These are phyloP conservation scores for Leptoclinus maculatus DNA, from an alignment of 2,797 vertebrate genomes.

Conservation along the genomic window DNA sequence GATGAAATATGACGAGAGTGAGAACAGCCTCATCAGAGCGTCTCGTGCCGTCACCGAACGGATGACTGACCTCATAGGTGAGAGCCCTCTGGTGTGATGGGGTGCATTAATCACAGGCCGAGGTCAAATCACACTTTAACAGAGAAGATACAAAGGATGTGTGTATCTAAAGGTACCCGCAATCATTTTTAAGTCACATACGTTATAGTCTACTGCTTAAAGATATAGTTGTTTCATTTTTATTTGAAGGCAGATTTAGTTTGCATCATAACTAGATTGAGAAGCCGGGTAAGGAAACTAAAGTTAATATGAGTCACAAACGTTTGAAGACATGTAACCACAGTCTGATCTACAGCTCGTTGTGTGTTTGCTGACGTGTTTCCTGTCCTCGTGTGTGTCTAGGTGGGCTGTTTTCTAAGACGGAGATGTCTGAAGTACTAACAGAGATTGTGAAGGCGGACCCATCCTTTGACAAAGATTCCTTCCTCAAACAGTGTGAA, in stretches of 20 bases:
- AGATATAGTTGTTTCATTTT: too few species aligned
- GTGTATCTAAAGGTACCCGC: background rate
- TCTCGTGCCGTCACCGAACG: slow-evolving; percentile 94
- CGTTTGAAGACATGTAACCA: background rate
- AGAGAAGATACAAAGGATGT: background rate
- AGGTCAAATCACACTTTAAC: background rate
- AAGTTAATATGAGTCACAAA: background rate
- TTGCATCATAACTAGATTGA: background rate
- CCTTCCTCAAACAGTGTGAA: slow-evolving; percentile 92
- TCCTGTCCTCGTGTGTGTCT: slow-evolving; percentile 1
- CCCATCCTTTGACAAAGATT: slow-evolving; percentile 94
- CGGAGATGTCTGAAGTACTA: slow-evolving; percentile 96
- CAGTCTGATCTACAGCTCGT: background rate
- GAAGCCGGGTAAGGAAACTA: background rate
- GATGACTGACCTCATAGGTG: slow-evolving; percentile 92
- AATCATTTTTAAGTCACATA: background rate
- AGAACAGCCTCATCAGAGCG: slow-evolving; percentile 91
- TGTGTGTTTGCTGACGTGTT: background rate
- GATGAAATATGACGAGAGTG: slow-evolving; percentile 98
- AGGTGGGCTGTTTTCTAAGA: slow-evolving; percentile 98
- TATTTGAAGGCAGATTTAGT: background rate
- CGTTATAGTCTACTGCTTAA: background rate
- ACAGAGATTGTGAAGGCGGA: slow-evolving; percentile 94
- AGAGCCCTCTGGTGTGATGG: slow-evolving; percentile 25
- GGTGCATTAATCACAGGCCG: background rate